Evolutionary conservation across 1,140 invertebrate species (phyloP).

Genomic region (Apis florea): DNA sequence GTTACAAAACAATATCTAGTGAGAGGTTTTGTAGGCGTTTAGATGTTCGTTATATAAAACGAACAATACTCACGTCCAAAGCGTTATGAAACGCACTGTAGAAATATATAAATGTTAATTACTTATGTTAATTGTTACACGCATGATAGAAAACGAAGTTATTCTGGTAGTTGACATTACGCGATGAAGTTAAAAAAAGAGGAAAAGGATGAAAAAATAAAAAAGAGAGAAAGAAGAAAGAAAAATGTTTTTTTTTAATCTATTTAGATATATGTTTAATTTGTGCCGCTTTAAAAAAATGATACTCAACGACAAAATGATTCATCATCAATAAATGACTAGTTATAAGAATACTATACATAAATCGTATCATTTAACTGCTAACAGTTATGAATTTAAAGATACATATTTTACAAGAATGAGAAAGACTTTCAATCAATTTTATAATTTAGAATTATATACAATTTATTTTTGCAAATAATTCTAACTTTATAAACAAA

Average conservation of each 20-base stretch:
- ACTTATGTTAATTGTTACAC: conserved; percentile 37
- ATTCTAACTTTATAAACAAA: not conserved
- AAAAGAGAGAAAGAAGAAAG: not conserved
- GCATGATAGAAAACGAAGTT: conserved; percentile 24
- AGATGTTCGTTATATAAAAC: conserved; percentile 28
- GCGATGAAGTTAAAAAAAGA: not conserved
- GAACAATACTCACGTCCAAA: conserved; percentile 48
- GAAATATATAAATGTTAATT: conserved; percentile 34
- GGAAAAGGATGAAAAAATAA: not conserved
- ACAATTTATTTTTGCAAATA: conserved; percentile 3
- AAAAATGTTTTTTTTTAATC: not conserved
- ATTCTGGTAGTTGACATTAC: conserved; percentile 12
- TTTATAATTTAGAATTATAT: conserved; percentile 6
- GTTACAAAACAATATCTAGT: conserved; percentile 16
- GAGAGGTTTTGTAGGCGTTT: conserved; percentile 34
- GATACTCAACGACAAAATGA: not conserved
- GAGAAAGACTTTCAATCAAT: not conserved
- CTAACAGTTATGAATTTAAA: conserved; percentile 15
- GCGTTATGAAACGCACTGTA: conserved; percentile 49
- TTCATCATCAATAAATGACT: not conserved
- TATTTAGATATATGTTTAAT: conserved; percentile 4
- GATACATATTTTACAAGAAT: not conserved
- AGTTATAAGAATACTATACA: not conserved
- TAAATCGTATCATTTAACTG: not conserved
- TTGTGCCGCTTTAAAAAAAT: conserved; percentile 5